A percentile compares a stretch with the other conserved stretches of the same genome.
Evolutionary conservation across 2,797 vertebrate genomes (phyloP).

Genomic region (Mormyrops attenuatus): DNA sequence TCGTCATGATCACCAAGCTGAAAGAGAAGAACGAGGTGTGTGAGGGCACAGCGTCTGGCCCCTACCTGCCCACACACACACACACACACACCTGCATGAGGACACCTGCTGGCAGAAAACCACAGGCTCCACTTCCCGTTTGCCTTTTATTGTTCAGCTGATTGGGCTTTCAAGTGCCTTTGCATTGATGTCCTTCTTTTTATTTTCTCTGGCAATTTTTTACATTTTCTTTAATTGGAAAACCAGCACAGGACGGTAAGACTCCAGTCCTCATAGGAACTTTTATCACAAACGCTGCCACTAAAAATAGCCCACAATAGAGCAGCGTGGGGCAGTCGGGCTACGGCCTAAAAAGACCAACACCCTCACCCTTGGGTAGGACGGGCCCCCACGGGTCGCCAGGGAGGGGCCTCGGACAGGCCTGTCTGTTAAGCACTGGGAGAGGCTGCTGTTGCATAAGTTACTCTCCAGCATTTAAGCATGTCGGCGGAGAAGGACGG

Average conservation of each 20-base stretch:
- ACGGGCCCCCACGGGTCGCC: slow-evolving; percentile 35
- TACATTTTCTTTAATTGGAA: background rate
- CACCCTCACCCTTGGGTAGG: slow-evolving; percentile 47
- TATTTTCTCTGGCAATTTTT: background rate
- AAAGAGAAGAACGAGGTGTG: slow-evolving; percentile 97
- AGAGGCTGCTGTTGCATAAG: slow-evolving; percentile 19
- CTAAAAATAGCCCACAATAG: slow-evolving; percentile 27
- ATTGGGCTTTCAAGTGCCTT: background rate
- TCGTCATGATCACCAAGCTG: slow-evolving; percentile 98
- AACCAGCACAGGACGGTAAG: background rate
- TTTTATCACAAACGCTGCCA: background rate
- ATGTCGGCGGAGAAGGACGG: background rate
- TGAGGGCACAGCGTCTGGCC: background rate
- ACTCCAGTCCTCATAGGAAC: background rate
- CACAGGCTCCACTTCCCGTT: background rate
- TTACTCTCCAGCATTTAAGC: background rate
- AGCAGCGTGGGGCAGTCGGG: background rate
- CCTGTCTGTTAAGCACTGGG: slow-evolving; percentile 15
- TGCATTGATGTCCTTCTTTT: background rate
- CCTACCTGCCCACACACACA: background rate
- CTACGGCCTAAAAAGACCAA: slow-evolving; percentile 41
- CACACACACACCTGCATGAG: background rate
- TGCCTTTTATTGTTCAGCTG: background rate
- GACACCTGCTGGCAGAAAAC: background rate
- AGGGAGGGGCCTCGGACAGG: slow-evolving; percentile 39